Evolutionary conservation across 2,113 vertebrate genomes (phyloP), one percentile per base, ranked within the genome.

Genomic region (Balaeniceps rex): DNA sequence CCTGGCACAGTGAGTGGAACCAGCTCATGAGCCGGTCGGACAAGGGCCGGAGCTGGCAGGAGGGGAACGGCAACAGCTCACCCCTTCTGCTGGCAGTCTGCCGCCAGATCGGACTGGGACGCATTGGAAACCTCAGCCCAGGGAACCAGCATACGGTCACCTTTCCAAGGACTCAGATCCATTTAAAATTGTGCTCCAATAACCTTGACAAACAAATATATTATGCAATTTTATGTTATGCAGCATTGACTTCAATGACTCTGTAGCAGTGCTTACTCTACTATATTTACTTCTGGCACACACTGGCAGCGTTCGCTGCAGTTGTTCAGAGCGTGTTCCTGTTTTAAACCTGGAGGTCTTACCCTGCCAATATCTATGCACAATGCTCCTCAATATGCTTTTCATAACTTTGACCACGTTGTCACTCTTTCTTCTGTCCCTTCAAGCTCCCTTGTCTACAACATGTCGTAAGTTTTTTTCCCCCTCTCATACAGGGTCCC

Each of bases 131-230:
- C 21, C 52, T 88, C 95, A 90, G 76, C 61, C 61, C 60, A 85
- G 63, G 19, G 65, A 95, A 82, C 42, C 51, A 91, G 66, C 76
- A 89, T 69, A 82, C 12, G 54, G 29, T 95, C 91, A 92, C 94
- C 93, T 93, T 89, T 83, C 86, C 93, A 97, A 97, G 89, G 96
- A 91, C 93, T 90, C 0, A 0, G 78, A 91, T 82, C 86, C 89
- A 91, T 93, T 92, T 94, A 72, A 93, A 95, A 91, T 85, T 47
- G 52, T 68, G 66, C 66, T 94, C 75, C 46, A 95, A 90, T 83
- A 88, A 89, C 95, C 94, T 95, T 91, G 78, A 90, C 80, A 94
- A 94, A 96, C 72, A 95, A 97, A 96, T 85, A 93, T 72, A 95
- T 97, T 96, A 89, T 94, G 95, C 94, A 97, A 95, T 95, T 94